phyloP scores from a whole-genome alignment of 2,797 vertebrate genomes.

The Poeciliopsis presidionis region DNA sequence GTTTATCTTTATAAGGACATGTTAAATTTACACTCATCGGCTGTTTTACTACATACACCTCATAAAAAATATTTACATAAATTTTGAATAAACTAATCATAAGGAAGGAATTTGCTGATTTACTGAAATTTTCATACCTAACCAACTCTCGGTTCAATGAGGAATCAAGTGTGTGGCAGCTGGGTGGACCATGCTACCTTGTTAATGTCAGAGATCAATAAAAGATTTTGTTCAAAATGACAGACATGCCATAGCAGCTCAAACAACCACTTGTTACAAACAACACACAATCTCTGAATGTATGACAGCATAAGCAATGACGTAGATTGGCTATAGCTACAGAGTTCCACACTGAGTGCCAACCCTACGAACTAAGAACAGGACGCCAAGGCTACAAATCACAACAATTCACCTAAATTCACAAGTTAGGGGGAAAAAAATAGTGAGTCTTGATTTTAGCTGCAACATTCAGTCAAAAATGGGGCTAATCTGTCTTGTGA shows the following conservation, averaged over 20 bases:
- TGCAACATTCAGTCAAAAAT: neutral
- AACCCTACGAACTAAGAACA: neutral
- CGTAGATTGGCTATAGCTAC: neutral
- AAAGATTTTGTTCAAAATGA: neutral
- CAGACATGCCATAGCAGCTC: neutral
- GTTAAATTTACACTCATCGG: constrained; percentile 28
- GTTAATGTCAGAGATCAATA: neutral
- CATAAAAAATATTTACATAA: neutral
- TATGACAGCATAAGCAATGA: neutral
- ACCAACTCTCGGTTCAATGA: neutral
- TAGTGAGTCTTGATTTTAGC: neutral
- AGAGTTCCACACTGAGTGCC: neutral
- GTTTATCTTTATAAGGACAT: constrained; percentile 15
- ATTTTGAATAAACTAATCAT: neutral
- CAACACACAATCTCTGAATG: neutral
- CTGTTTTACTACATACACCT: neutral
- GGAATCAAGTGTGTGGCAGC: neutral
- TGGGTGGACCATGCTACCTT: neutral
- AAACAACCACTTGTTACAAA: neutral
- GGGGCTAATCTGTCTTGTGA: neutral
- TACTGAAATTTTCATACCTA: neutral
- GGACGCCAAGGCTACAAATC: neutral
- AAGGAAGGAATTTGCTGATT: neutral
- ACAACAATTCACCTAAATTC: neutral
- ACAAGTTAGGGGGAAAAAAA: neutral